Base-by-base conservation (phyloP, 2,888 invertebrate species). In the Cataglyphis albicans region DNA sequence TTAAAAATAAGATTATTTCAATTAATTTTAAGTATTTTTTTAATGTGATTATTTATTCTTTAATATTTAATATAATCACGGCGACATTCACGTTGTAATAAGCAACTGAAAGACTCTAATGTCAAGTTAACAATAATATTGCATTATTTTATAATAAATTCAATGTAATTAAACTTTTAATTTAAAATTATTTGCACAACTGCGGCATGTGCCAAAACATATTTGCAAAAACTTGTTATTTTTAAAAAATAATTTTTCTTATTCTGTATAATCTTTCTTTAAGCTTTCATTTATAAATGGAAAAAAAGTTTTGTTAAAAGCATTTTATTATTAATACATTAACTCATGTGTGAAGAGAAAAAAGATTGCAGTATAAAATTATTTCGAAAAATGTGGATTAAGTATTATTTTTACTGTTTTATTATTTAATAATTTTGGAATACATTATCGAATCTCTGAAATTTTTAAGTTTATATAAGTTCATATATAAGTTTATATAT, bases 351-450 rank as follows among this genome's bases (percentile, higher is more conserved):
- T 15, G 25, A 68, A 68, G 35, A 21, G 4, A n/a, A 21, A 32
- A 68, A 52, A n/a, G n/a, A 52, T 52, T 52, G 52, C n/a, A n/a
- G 0, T 48, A n/a, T 52, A 68, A 52, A 48, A 52, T 52, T 68
- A 4, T 68, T 68, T 18, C 6, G 7, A 32, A 68, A 68, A 68
- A 48, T 12, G 29, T 65, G 5, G 18, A 25, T 6, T 41, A 65
- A 32, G n/a, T 4, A 32, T 18, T 32, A 68, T 44, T 68, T 48
- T 68, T 32, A 52, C 4, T 52, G 3, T 4, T 1, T 48, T 52
- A 52, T 12, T 48, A 67, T 29, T 67, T 25, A 44, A 44, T 44
- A 5, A 44, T 18, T 44, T 44, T 44, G 5, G 5, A 44, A 18
- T 44, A 44, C 18, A 44, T 44, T 41, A 18, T 18, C 18, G 15